phyloP scores from a whole-genome alignment of 2,888 invertebrate genomes.

The Ellobium chinense region DNA sequence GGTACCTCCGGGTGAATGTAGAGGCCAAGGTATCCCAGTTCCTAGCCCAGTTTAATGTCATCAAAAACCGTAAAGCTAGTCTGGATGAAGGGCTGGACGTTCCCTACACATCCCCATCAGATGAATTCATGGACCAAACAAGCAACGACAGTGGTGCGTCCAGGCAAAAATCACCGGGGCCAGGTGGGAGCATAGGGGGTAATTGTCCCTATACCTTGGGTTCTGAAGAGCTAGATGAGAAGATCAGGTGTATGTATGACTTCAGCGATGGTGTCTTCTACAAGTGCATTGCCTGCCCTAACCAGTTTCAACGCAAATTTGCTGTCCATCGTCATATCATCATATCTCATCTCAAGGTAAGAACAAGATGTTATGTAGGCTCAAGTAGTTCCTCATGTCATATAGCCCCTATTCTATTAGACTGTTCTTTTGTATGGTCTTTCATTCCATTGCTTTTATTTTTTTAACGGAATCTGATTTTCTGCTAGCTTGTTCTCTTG shows the following conservation, averaged over 20 bases:
- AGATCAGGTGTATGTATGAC: conserved; percentile 51
- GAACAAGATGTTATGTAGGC: too few species aligned
- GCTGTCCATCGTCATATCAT: conserved; percentile 56
- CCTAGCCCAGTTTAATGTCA: conserved; percentile 38
- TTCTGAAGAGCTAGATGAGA: conserved; percentile 52
- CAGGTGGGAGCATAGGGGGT: background rate
- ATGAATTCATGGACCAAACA: background rate
- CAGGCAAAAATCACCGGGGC: background rate
- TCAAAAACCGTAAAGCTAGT: conserved; percentile 2
- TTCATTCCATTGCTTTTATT: too few species aligned
- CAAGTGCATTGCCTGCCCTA: conserved; percentile 51
- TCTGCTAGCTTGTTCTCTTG: too few species aligned
- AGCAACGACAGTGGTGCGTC: background rate
- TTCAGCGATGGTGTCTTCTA: conserved; percentile 36
- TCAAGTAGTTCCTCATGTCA: too few species aligned
- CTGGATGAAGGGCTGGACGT: background rate
- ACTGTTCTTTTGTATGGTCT: too few species aligned
- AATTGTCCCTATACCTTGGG: conserved; percentile 41
- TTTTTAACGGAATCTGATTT: too few species aligned
- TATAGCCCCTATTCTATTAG: too few species aligned
- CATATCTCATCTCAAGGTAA: conserved; percentile 51
- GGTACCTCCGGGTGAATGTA: conserved; percentile 51
- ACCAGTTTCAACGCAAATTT: conserved; percentile 54
- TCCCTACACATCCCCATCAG: background rate
- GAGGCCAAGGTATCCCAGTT: conserved; percentile 51